A percentile compares a stretch with the other conserved stretches of the same genome.
phyloP scores from a whole-genome alignment of 1,140 invertebrate genomes.

The Micrasema longulum region DNA sequence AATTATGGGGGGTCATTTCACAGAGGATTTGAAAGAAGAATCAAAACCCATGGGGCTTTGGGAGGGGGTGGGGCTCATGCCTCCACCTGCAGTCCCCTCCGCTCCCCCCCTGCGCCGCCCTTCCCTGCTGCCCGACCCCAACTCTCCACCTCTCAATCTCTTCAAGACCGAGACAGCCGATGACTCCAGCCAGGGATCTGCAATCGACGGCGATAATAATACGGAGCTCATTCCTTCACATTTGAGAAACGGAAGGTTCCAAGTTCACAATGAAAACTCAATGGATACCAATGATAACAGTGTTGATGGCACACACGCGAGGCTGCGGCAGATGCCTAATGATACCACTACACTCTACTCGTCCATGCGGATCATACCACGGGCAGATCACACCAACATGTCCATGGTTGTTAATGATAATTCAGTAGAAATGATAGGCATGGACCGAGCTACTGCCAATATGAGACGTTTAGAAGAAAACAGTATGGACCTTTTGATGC shows the following conservation, averaged over 20 bases:
- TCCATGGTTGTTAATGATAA: slow-evolving; percentile 50
- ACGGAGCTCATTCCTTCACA: slow-evolving; percentile 50
- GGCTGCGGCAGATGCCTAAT: slow-evolving; percentile 25
- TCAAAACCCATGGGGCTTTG: slow-evolving; percentile 61
- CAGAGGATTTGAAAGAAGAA: slow-evolving; percentile 53
- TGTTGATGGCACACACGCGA: slow-evolving; percentile 46
- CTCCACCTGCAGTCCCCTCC: slow-evolving; percentile 71
- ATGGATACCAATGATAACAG: slow-evolving; percentile 57
- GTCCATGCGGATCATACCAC: slow-evolving; percentile 38
- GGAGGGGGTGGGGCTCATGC: slow-evolving; percentile 70
- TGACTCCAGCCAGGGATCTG: slow-evolving; percentile 75
- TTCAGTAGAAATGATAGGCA: slow-evolving; percentile 58
- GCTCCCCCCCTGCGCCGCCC: slow-evolving; percentile 70
- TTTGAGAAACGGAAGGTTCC: slow-evolving; percentile 53
- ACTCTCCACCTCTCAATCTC: slow-evolving; percentile 62
- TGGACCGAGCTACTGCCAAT: slow-evolving; percentile 41
- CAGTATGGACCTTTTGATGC: slow-evolving; percentile 46
- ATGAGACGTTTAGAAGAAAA: slow-evolving; percentile 42
- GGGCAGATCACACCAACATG: slow-evolving; percentile 53
- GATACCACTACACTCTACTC: slow-evolving; percentile 28
- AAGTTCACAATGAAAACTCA: slow-evolving; percentile 60
- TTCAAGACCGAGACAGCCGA: slow-evolving; percentile 80
- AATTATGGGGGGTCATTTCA: slow-evolving; percentile 42
- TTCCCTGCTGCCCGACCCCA: slow-evolving; percentile 62
- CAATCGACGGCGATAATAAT: slow-evolving; percentile 58